phyloP scores from a whole-genome alignment of 2,888 invertebrate genomes.

The Caenorhabditis sp. region DNA sequence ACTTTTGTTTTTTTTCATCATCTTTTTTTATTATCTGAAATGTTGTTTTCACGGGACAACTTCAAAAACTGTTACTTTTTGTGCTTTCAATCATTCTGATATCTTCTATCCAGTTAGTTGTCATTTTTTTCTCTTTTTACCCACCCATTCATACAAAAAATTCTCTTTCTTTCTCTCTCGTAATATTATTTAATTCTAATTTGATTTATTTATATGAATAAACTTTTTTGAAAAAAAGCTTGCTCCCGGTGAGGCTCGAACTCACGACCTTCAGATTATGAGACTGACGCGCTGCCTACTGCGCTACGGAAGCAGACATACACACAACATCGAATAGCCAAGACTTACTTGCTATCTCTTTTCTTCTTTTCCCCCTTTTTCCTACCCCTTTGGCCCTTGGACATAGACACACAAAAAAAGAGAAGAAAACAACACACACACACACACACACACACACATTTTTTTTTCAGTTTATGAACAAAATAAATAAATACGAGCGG shows the following conservation, averaged over 20 bases:
- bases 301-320: slow-evolving; percentile 49
- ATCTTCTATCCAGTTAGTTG: neutral
- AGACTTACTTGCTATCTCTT: neutral
- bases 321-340: neutral
- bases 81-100: neutral
- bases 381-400: neutral
- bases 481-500: neutral
- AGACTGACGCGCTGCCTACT: slow-evolving; percentile 79
- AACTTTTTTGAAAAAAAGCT: slow-evolving; percentile 11
- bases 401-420: neutral
- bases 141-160: no score
- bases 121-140: neutral
- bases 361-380: neutral
- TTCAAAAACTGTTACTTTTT: neutral
- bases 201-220: neutral
- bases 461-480: neutral
- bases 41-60: slow-evolving; percentile 1
- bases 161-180: no score
- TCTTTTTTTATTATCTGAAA: neutral
- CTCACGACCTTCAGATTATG: slow-evolving; percentile 93
- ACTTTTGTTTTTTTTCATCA: neutral
- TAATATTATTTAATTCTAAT: neutral
- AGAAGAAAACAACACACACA: neutral
- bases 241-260: slow-evolving; percentile 83
- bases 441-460: no score